phyloP scores from a whole-genome alignment of 2,888 invertebrate genomes.

The Dryobotodes eremita region DNA sequence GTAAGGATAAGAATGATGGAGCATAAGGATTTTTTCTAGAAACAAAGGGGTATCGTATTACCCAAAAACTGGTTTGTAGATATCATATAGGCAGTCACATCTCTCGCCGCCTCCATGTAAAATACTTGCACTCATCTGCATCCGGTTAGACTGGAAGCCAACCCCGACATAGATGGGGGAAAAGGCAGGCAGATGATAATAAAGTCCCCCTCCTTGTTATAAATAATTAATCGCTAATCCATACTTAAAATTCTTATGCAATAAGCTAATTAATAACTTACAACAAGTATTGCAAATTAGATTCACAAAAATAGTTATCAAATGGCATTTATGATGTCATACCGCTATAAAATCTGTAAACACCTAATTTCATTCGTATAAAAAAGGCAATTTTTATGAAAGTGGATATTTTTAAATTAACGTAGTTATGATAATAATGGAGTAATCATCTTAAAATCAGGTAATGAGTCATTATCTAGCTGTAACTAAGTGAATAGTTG shows the following conservation, averaged over 20 bases:
- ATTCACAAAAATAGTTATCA: neutral
- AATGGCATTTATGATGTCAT: neutral
- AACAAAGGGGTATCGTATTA: neutral
- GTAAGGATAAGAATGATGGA: too few relatives aligned
- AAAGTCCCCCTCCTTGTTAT: neutral
- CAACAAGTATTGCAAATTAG: constrained; percentile 6
- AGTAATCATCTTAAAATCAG: neutral
- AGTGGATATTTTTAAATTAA: neutral
- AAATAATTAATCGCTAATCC: neutral
- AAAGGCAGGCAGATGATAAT: neutral
- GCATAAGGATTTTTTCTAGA: neutral
- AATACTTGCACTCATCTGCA: neutral
- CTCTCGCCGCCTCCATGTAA: neutral
- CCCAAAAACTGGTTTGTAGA: neutral
- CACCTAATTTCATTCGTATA: neutral
- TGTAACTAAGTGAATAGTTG: neutral
- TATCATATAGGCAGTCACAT: neutral
- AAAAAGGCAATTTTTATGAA: neutral
- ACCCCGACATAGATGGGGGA: neutral
- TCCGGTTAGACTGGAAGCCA: neutral
- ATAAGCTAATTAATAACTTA: neutral
- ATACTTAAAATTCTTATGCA: neutral
- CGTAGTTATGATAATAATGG: neutral
- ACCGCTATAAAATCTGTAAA: neutral
- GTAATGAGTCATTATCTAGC: neutral